A percentile compares a stretch with the other conserved stretches of the same genome.
Conservation (phyloP, 2,888 invertebrate genomes). For the Drosophila birchii region DNA sequence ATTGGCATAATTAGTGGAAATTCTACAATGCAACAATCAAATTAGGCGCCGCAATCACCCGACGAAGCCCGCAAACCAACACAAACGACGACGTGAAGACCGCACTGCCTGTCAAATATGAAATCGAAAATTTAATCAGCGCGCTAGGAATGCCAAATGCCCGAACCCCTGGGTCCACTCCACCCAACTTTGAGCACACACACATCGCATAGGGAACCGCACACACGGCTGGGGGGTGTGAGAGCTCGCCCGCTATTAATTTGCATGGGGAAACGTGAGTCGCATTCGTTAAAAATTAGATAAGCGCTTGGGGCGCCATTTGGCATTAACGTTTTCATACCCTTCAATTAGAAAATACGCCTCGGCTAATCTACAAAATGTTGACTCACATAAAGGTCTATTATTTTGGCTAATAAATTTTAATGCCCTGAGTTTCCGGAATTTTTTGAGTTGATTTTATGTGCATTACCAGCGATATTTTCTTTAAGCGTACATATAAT, state of each 20-base stretch:
- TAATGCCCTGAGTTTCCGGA: conserved; percentile 3
- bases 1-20: conserved; percentile 54
- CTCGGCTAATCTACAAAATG: background rate
- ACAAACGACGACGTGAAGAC: conserved; percentile 7
- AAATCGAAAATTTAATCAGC: conserved; percentile 55
- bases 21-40: conserved; percentile 37
- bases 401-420: conserved; percentile 8
- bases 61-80: conserved; percentile 11
- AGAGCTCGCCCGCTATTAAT: conserved; percentile 46
- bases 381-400: conserved; percentile 10
- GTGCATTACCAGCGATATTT: background rate
- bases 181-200: background rate
- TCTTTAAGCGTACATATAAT: background rate
- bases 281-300: conserved; percentile 47
- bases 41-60: conserved; percentile 50
- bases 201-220: conserved; percentile 3
- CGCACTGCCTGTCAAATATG: conserved; percentile 52
- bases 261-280: conserved; percentile 66
- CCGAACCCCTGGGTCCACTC: conserved; percentile 18
- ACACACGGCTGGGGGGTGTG: conserved; percentile 15
- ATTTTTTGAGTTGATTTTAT: background rate
- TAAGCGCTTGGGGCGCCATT: conserved; percentile 23
- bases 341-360: conserved; percentile 26
- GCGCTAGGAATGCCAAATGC: conserved; percentile 41
- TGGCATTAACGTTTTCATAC: conserved; percentile 16